Conservation (phyloP, 2,113 vertebrate species). For the Piaya cayana region DNA sequence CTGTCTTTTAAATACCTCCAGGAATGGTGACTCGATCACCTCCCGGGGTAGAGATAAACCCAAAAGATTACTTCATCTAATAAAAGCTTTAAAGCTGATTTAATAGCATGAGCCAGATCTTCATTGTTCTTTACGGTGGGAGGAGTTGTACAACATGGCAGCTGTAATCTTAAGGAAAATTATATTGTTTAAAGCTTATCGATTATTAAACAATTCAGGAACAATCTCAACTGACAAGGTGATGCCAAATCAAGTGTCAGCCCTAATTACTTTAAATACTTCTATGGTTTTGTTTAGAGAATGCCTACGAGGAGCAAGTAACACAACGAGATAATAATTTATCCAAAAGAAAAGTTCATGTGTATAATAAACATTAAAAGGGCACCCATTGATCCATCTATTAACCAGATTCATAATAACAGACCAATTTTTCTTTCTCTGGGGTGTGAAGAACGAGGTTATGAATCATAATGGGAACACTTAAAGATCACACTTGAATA, state of each 20-base stretch:
- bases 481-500: conserved; percentile 56
- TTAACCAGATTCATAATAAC: conserved; percentile 51
- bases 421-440: conserved; percentile 28
- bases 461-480: conserved; percentile 16
- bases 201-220: neutral
- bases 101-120: neutral
- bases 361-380: conserved; percentile 48
- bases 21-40: too few species aligned
- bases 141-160: neutral
- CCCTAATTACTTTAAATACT: neutral
- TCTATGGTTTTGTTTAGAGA: neutral
- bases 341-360: neutral
- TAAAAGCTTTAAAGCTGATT: neutral
- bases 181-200: neutral
- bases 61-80: neutral
- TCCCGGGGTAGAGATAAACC: neutral
- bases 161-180: neutral
- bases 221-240: neutral
- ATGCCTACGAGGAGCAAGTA: neutral
- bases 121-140: neutral
- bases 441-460: conserved; percentile 23
- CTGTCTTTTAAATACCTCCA: too few species aligned
- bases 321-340: neutral
- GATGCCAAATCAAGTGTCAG: neutral
- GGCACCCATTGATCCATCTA: conserved; percentile 35